Conservation (phyloP, 1,140 invertebrate species). For the Zophobas morio region DNA sequence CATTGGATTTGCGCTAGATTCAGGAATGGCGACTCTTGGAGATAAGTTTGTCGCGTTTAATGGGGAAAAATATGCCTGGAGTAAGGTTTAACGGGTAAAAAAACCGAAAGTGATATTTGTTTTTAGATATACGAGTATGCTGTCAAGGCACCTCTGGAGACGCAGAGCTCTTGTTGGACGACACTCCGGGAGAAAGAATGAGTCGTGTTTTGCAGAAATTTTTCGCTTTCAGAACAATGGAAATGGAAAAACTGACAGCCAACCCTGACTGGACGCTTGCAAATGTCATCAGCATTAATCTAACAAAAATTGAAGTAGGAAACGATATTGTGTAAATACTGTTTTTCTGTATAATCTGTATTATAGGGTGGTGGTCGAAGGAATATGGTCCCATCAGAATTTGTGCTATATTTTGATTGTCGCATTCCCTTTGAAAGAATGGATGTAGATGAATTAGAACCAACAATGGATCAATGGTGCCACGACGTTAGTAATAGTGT, state of each 20-base stretch:
- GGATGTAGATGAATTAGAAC: constrained; percentile 81
- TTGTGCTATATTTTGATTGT: constrained; percentile 87
- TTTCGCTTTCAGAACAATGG: constrained; percentile 78
- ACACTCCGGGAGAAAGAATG: constrained; percentile 90
- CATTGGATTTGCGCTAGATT: constrained; percentile 93
- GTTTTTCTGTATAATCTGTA: not conserved
- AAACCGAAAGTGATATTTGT: not conserved
- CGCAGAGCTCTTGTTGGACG: constrained; percentile 85
- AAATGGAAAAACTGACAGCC: constrained; percentile 77
- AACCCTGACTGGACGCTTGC: constrained; percentile 80
- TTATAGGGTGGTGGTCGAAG: constrained; percentile 88
- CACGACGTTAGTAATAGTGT: constrained; percentile 85
- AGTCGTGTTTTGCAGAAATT: constrained; percentile 83
- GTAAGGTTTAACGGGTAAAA: constrained; percentile 67
- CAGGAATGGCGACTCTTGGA: constrained; percentile 81
- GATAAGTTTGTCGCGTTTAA: constrained; percentile 83
- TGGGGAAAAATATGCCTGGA: constrained; percentile 83
- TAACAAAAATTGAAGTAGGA: constrained; percentile 84
- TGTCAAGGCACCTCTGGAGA: constrained; percentile 89
- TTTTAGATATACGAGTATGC: constrained; percentile 75
- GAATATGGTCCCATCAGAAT: constrained; percentile 90
- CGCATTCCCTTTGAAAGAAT: constrained; percentile 80
- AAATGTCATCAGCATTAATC: constrained; percentile 91
- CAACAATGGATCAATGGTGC: constrained; percentile 83
- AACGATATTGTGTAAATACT: constrained; percentile 6